These are phyloP conservation scores for Brachystomella parvula DNA, from an alignment of 1,140 invertebrate species.

Conservation along the genomic window DNA sequence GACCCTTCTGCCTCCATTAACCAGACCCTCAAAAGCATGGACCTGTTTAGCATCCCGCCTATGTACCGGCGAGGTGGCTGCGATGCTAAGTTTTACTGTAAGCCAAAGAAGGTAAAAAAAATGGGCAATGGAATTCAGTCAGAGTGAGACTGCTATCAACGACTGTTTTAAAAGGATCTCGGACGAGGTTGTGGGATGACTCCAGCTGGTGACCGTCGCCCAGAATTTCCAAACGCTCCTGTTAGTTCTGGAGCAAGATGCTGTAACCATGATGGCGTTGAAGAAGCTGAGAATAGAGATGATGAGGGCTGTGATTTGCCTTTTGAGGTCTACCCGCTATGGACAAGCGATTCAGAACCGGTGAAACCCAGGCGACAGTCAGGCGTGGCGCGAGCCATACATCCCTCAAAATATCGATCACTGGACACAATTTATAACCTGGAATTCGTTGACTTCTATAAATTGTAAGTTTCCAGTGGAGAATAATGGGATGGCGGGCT, in stretches of 20 bases:
- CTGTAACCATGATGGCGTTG: neutral
- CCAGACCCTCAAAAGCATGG: neutral
- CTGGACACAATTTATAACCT: neutral
- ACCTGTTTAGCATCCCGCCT: neutral
- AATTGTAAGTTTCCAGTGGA: neutral
- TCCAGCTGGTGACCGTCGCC: neutral
- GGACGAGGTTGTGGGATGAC: too few species aligned
- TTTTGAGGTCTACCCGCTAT: neutral
- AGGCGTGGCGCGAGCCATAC: neutral
- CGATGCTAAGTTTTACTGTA: neutral
- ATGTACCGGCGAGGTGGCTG: neutral
- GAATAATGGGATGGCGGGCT: too few species aligned
- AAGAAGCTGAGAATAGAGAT: neutral
- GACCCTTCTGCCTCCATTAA: neutral
- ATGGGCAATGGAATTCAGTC: neutral
- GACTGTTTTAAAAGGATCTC: neutral
- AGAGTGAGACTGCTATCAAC: neutral
- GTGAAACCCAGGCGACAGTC: neutral
- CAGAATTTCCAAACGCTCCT: neutral
- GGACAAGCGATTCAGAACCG: neutral
- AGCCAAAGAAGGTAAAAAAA: neutral
- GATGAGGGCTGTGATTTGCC: neutral
- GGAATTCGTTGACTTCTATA: neutral
- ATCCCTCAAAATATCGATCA: neutral
- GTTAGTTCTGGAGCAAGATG: neutral